phyloP scores from a whole-genome alignment of 1,140 invertebrate species.

The Alviniconcha marisindica region DNA sequence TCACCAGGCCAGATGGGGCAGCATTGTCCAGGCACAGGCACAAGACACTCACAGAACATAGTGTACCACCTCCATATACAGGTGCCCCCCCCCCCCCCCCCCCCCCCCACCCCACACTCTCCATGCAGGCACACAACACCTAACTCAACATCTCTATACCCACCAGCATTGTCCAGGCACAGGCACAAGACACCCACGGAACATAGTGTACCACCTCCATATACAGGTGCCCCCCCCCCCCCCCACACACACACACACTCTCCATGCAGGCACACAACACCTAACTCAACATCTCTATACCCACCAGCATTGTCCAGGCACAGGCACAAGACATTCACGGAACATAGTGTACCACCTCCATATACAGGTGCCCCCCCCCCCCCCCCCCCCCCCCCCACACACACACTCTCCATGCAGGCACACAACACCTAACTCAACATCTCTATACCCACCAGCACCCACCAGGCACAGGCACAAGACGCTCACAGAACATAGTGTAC shows the following conservation, averaged over 20 bases:
- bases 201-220: too few relatives aligned
- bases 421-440: not conserved
- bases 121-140: not conserved
- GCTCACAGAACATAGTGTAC: slow-evolving; percentile 62
- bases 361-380: too few relatives aligned
- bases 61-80: slow-evolving; percentile 61
- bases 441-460: slow-evolving; percentile 67
- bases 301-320: too few relatives aligned
- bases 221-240: not conserved
- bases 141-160: too few relatives aligned
- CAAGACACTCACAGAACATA: slow-evolving; percentile 61
- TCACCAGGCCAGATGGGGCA: slow-evolving; percentile 69
- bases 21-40: slow-evolving; percentile 64
- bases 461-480: slow-evolving; percentile 59
- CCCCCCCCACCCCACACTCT: not conserved
- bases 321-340: too few relatives aligned
- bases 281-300: not conserved
- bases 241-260: not conserved
- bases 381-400: not conserved
- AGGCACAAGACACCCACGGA: too few relatives aligned
- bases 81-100: slow-evolving; percentile 63
- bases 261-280: not conserved
- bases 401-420: not conserved
- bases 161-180: too few relatives aligned
- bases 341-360: too few relatives aligned